Evolutionary conservation across 2,888 invertebrate genomes (phyloP).

Genomic region (Caenorhabditis sp.): DNA sequence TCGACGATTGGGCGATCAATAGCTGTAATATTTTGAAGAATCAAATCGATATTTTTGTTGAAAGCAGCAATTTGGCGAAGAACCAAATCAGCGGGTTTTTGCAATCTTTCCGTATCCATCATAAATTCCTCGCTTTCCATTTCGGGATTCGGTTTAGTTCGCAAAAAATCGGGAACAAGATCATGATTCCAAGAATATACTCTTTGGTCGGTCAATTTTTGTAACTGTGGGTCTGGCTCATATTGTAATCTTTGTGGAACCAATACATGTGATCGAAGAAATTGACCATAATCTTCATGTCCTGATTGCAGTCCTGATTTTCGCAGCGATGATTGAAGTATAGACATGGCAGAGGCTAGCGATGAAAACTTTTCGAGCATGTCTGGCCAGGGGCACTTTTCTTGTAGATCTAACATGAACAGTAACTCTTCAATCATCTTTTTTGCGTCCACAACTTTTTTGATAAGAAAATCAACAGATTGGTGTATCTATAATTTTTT

Average conservation of each 20-base stretch:
- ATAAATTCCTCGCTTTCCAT: constrained; percentile 40
- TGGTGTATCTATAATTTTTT: constrained; percentile 12
- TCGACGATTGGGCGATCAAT: not conserved
- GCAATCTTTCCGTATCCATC: constrained; percentile 31
- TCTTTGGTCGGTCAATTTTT: constrained; percentile 54
- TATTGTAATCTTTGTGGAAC: constrained; percentile 59
- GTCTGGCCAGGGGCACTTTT: constrained; percentile 58
- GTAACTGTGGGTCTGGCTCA: constrained; percentile 52
- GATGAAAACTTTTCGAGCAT: constrained; percentile 63
- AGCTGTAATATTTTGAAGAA: not conserved
- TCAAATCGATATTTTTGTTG: constrained; percentile 60
- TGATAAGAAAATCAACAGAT: constrained; percentile 39
- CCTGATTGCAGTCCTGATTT: constrained; percentile 46
- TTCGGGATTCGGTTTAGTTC: constrained; percentile 47
- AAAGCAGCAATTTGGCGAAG: constrained; percentile 43
- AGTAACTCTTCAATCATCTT: constrained; percentile 51
- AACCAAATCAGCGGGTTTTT: constrained; percentile 31
- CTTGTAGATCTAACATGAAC: constrained; percentile 51
- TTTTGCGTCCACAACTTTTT: constrained; percentile 48
- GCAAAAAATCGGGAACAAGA: constrained; percentile 62
- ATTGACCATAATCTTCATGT: constrained; percentile 55
- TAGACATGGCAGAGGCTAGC: constrained; percentile 53
- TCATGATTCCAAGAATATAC: constrained; percentile 65
- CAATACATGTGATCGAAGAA: constrained; percentile 57
- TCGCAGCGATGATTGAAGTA: constrained; percentile 51